Conservation (phyloP, 2,888 invertebrate species). For the Mycogona germanica region DNA sequence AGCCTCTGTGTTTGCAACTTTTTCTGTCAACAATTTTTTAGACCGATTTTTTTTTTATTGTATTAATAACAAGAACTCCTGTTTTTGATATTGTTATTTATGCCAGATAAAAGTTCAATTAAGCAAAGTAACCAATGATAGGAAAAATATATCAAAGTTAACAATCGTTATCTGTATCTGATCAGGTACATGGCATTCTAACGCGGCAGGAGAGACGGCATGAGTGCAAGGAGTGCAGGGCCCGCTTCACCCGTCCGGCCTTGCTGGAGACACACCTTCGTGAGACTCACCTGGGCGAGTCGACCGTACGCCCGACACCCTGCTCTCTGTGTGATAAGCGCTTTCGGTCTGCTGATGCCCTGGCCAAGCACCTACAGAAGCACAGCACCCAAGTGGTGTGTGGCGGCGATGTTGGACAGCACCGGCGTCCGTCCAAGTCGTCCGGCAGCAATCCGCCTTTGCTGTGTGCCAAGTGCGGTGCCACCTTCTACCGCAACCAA, state of each 20-base stretch:
- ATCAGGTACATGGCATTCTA: constrained; percentile 26
- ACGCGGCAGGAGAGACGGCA: constrained; percentile 24
- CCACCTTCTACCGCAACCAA: constrained; percentile 27
- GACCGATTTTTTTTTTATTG: too few species aligned
- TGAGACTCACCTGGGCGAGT: constrained; percentile 27
- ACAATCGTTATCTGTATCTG: too few species aligned
- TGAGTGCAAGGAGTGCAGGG: constrained; percentile 27
- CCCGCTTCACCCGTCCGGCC: constrained; percentile 25
- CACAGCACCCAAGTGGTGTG: constrained; percentile 27
- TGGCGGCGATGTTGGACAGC: constrained; percentile 22
- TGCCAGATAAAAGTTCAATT: too few species aligned
- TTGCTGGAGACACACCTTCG: constrained; percentile 25
- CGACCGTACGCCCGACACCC: constrained; percentile 26
- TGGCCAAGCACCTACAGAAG: constrained; percentile 28
- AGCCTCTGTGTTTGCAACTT: too few species aligned
- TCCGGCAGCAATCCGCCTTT: constrained; percentile 21
- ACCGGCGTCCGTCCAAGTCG: constrained; percentile 12
- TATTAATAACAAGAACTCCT: too few species aligned
- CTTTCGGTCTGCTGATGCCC: constrained; percentile 26
- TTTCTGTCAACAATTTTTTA: too few species aligned
- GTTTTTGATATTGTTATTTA: too few species aligned
- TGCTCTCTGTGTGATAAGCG: constrained; percentile 27
- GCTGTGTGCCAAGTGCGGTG: constrained; percentile 30
- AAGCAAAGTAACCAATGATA: too few species aligned
- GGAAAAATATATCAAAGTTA: too few species aligned